These are phyloP conservation scores for Oncorhynchus nerka DNA, from an alignment of 2,113 vertebrate genomes.

Conservation along the genomic window DNA sequence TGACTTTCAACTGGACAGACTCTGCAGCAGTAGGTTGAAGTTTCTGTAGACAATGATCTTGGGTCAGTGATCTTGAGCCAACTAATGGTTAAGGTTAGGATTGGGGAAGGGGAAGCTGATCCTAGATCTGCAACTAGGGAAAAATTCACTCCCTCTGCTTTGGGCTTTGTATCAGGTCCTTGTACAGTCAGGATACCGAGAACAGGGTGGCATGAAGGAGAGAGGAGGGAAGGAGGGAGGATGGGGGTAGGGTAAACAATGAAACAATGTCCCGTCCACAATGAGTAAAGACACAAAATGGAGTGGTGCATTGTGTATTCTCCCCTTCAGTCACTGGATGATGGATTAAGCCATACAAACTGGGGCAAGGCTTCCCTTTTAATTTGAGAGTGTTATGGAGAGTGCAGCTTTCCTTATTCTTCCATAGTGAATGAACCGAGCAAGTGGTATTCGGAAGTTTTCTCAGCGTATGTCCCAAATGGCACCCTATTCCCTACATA, in stretches of 20 bases:
- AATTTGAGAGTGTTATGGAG: conserved; percentile 4
- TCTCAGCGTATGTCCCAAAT: conserved; percentile 20
- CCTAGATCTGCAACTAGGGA: too few relatives aligned
- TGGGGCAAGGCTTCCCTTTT: conserved; percentile 31
- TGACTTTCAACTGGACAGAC: neutral
- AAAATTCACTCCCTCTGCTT: conserved; percentile 7
- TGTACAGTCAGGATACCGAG: conserved; percentile 27
- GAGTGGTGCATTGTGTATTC: conserved; percentile 55
- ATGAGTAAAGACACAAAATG: conserved; percentile 26
- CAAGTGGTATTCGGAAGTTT: conserved; percentile 11
- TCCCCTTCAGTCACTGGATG: conserved; percentile 48
- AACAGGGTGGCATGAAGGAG: neutral
- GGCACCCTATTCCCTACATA: too few relatives aligned
- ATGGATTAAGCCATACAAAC: conserved; percentile 53
- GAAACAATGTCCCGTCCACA: conserved; percentile 43
- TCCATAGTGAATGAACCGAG: neutral
- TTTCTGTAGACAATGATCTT: too few relatives aligned
- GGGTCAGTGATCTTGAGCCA: too few relatives aligned
- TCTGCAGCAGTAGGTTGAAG: too few relatives aligned
- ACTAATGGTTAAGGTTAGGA: too few relatives aligned
- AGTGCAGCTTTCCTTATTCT: conserved; percentile 3
- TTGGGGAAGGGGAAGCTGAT: too few relatives aligned
- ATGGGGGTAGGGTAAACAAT: too few relatives aligned
- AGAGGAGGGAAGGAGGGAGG: too few relatives aligned
- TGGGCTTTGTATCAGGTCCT: conserved; percentile 7